Base-by-base conservation (phyloP, 2,888 invertebrate species). In the Xylocampa areola region DNA sequence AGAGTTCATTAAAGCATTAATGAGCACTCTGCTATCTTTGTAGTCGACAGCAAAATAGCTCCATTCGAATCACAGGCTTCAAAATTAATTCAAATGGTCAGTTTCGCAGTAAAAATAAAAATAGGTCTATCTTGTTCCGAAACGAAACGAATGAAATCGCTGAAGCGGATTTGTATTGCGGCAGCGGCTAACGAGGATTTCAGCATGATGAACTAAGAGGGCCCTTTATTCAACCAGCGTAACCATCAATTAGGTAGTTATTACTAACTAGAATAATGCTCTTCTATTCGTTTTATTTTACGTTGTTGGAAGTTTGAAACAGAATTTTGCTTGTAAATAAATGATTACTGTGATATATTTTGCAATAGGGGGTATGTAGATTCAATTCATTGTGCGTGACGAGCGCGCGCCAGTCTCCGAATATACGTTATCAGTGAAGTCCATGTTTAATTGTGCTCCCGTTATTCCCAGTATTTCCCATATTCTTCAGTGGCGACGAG, bases 111-210 rank as follows among this genome's bases (percentile, higher is more conserved):
- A 77, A 82, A n/a, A n/a, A n/a, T n/a, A n/a, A 85, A 84, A 84
- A 80, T 81, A 79, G 80, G 77, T 80, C 80, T 80, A 78, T 71
- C 64, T 74, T 81, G 78, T 80, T 67, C 67, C 64, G 68, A 76
- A 76, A 78, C 71, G 68, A 66, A 75, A 81, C 81, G 80, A 86
- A 83, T 82, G 82, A 83, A 90, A 70, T 85, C 88, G 68, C 83
- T 88, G 89, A 84, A 85, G 88, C 91, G 90, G 76, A 81, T 73
- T 76, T 92, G 83, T 87, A 92, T 92, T 92, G 92, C 91, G 91
- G 77, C 83, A 79, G 68, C 69, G 73, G 79, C 87, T 90, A 89
- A 89, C 86, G 86, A 90, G 88, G 81, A 82, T 79, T 85, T 84
- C 84, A 88, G 84, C 85, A 87, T 85, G 81, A 86, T 86, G 85